phyloP scores from a whole-genome alignment of 2,113 vertebrate species.

The Planiliza haematocheilus region DNA sequence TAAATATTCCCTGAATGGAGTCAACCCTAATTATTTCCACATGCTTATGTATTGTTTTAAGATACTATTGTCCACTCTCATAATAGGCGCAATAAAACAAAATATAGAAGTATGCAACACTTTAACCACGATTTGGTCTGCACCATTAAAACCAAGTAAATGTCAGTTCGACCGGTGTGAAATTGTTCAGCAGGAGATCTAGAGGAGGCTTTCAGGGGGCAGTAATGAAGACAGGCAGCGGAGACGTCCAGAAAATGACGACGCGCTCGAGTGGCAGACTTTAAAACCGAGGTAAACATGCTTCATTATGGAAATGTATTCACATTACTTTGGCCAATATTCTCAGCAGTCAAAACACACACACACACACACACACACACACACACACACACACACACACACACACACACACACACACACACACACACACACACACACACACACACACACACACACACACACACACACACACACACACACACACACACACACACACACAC shows the following conservation, averaged over 20 bases:
- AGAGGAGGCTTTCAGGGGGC: not conserved
- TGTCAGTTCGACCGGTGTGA: not conserved
- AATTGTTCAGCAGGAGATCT: not conserved
- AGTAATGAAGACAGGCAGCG: conserved; percentile 3
- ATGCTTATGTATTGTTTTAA: not conserved
- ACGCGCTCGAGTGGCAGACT: conserved; percentile 37
- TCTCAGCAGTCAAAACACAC: conserved; percentile 35
- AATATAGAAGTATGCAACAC: not conserved
- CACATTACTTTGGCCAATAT: conserved; percentile 47
- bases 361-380: conserved; percentile 28
- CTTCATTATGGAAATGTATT: conserved; percentile 71
- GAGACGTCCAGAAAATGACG: conserved; percentile 4
- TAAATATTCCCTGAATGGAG: not conserved
- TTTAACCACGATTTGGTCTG: not conserved
- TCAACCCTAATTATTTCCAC: not conserved
- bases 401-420: conserved; percentile 22
- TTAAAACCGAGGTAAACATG: conserved; percentile 42
- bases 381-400: conserved; percentile 20
- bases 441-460: conserved; percentile 22
- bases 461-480: too few species aligned
- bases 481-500: conserved; percentile 21
- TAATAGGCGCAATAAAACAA: not conserved
- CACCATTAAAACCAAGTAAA: not conserved
- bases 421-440: conserved; percentile 20
- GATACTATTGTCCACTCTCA: too few species aligned